Evolutionary conservation across 2,113 vertebrate species (phyloP).

Genomic region (Oenanthe oenanthe): DNA sequence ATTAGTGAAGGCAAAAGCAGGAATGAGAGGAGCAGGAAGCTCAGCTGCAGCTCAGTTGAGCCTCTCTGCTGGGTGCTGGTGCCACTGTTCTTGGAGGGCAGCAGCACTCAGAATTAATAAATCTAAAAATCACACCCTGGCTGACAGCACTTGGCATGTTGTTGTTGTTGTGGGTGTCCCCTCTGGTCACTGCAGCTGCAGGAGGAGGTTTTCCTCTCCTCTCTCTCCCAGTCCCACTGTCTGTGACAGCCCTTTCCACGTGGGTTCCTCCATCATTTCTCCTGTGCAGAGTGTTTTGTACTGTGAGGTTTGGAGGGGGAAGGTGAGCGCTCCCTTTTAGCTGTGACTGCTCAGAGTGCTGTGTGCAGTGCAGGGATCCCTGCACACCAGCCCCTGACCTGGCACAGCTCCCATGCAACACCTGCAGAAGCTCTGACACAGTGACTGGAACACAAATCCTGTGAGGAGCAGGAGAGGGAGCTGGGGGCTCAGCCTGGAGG

Average conservation of each 20-base stretch:
- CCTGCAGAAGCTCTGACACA: neutral
- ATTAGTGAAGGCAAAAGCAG: neutral
- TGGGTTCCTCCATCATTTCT: neutral
- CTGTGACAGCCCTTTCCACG: neutral
- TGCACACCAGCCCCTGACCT: neutral
- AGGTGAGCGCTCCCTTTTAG: neutral
- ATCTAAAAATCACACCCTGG: neutral
- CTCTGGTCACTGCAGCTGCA: neutral
- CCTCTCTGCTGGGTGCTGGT: neutral
- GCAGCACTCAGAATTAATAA: neutral
- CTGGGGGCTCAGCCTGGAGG: neutral
- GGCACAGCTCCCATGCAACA: neutral
- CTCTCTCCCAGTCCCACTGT: neutral
- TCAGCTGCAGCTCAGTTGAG: neutral
- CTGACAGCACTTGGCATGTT: neutral
- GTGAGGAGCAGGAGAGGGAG: neutral
- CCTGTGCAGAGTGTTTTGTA: fast-evolving
- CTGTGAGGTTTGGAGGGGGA: neutral
- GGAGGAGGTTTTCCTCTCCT: neutral
- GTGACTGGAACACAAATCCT: neutral
- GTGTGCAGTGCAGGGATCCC: neutral
- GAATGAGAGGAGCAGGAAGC: neutral
- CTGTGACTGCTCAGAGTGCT: neutral
- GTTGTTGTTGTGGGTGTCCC: neutral
- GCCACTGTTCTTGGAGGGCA: neutral